Conservation (phyloP, 1,140 invertebrate genomes). For the Ectropis grisescens region DNA sequence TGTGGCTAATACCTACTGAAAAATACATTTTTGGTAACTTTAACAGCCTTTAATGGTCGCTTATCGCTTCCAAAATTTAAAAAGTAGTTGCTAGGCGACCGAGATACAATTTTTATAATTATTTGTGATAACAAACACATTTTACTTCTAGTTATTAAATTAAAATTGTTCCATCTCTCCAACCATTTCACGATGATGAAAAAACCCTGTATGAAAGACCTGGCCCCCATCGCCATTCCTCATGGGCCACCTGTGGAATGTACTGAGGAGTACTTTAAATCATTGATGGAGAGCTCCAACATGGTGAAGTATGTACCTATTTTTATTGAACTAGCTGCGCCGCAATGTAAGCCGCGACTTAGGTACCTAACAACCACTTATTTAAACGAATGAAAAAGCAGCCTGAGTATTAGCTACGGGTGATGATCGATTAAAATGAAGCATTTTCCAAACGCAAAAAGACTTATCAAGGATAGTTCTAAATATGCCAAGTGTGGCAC, state of each 20-base stretch:
- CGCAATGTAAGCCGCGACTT: too few species aligned
- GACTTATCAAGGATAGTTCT: too few species aligned
- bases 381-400: neutral
- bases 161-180: too few species aligned
- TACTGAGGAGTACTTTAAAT: constrained; percentile 58
- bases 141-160: too few species aligned
- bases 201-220: constrained; percentile 52
- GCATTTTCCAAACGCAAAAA: too few species aligned
- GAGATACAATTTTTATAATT: constrained; percentile 3
- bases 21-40: too few species aligned
- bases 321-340: neutral
- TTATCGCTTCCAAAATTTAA: too few species aligned
- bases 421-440: too few species aligned
- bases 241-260: constrained; percentile 62
- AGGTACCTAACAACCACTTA: neutral
- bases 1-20: too few species aligned
- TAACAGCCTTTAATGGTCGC: too few species aligned
- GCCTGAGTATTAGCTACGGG: too few species aligned
- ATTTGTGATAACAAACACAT: neutral
- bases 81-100: constrained; percentile 11
- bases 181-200: constrained; percentile 27
- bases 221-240: constrained; percentile 60
- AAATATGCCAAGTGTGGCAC: too few species aligned
- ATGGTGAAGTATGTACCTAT: constrained; percentile 55
- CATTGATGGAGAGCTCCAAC: constrained; percentile 47